These are phyloP conservation scores for Pachypsylla venusta DNA, from an alignment of 1,140 invertebrate genomes.

Conservation along the genomic window DNA sequence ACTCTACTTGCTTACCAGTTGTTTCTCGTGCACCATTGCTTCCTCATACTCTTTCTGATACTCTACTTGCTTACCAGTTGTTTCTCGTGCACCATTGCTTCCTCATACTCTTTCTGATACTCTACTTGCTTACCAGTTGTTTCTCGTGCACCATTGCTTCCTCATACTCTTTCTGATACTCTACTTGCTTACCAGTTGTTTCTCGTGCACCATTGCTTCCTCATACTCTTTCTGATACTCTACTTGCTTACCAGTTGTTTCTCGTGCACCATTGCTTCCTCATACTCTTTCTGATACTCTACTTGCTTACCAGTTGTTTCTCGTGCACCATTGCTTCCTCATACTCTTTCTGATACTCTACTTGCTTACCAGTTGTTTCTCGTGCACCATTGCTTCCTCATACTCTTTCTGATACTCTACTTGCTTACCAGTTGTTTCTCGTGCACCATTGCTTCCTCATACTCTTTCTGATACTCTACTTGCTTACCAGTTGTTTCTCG, in stretches of 20 bases:
- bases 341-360: background rate
- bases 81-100: too few species aligned
- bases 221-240: background rate
- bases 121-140: background rate
- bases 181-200: background rate
- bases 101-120: too few species aligned
- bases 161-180: background rate
- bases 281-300: constrained; percentile 43
- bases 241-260: constrained; percentile 31
- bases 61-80: too few species aligned
- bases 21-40: too few species aligned
- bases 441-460: background rate
- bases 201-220: background rate
- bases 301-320: constrained; percentile 22
- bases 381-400: background rate
- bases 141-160: background rate
- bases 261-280: constrained; percentile 37
- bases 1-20: too few species aligned
- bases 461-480: too few species aligned
- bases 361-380: constrained; percentile 21
- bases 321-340: background rate
- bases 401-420: background rate
- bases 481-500: background rate
- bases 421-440: background rate
- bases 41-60: too few species aligned